Conservation (phyloP, 2,797 vertebrate genomes). For the Mormyrus hasselquistii region DNA sequence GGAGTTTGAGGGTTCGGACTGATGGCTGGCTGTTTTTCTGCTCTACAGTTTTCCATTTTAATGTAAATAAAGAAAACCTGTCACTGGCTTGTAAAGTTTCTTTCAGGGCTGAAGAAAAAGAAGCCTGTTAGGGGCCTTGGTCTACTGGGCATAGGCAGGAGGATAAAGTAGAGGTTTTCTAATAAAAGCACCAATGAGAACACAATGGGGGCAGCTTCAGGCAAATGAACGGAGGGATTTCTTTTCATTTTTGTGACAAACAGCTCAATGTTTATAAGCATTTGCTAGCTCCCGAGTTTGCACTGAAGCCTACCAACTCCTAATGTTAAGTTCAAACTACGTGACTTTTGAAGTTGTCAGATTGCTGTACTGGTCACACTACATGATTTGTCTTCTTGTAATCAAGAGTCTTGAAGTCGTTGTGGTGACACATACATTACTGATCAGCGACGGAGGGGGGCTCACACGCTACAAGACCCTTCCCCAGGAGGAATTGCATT, state of each 20-base stretch:
- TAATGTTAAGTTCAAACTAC: background rate
- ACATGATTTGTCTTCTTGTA: background rate
- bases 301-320: conserved; percentile 31
- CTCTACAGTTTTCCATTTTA: conserved; percentile 53
- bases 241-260: background rate
- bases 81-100: conserved; percentile 61
- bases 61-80: conserved; percentile 72
- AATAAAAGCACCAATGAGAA: background rate
- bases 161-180: background rate
- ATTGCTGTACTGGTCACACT: background rate
- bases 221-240: conserved; percentile 49
- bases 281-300: background rate
- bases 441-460: background rate
- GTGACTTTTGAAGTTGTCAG: background rate
- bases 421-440: background rate
- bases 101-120: conserved; percentile 67
- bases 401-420: background rate
- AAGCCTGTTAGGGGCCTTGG: conserved; percentile 37
- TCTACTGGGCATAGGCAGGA: background rate
- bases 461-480: background rate
- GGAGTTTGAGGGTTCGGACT: conserved; percentile 39
- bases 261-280: background rate
- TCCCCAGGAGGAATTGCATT: background rate
- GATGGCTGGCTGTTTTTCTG: conserved; percentile 52
- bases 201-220: conserved; percentile 53